Evolutionary conservation across 2,888 invertebrate genomes (phyloP).

Genomic region (Raillietiella orientalis): DNA sequence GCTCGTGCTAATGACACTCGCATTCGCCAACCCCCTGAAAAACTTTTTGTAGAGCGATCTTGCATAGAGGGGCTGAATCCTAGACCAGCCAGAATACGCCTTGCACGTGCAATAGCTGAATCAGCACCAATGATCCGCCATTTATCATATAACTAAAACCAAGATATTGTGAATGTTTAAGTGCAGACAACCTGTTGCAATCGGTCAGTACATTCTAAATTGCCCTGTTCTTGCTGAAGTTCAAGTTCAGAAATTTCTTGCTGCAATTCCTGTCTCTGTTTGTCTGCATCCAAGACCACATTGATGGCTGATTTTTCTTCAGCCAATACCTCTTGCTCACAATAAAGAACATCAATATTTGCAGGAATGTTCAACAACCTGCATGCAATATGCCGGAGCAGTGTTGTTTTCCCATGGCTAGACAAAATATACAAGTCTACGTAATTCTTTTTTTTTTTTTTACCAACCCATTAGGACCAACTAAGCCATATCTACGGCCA

Average conservation of each 20-base stretch:
- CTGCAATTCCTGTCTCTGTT: slow-evolving; percentile 44
- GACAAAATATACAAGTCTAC: too few species aligned
- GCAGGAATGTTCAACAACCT: slow-evolving; percentile 76
- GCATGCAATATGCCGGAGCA: slow-evolving; percentile 66
- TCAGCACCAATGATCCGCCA: slow-evolving; percentile 87
- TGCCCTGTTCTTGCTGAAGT: slow-evolving; percentile 28
- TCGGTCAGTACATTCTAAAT: slow-evolving; percentile 33
- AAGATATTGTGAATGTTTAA: slow-evolving; percentile 6
- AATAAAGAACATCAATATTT: slow-evolving; percentile 77
- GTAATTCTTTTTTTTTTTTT: too few species aligned
- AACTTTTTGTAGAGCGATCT: slow-evolving; percentile 35
- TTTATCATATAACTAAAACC: slow-evolving; percentile 48
- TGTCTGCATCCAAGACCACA: slow-evolving; percentile 71
- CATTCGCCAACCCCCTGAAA: slow-evolving; percentile 87
- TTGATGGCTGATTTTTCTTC: slow-evolving; percentile 77
- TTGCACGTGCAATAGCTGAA: slow-evolving; percentile 82
- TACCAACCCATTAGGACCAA: slow-evolving; percentile 85
- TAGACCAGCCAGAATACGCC: slow-evolving; percentile 83
- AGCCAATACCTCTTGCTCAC: slow-evolving; percentile 92
- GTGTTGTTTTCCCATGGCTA: slow-evolving; percentile 89
- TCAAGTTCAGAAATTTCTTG: slow-evolving; percentile 54
- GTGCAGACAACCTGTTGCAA: slow-evolving; percentile 31
- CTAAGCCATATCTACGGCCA: slow-evolving; percentile 79
- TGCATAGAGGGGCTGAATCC: slow-evolving; percentile 55
- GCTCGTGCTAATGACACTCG: slow-evolving; percentile 88